Base-by-base conservation (phyloP, 30 jellyfish, hydroid and myxozoan species). In the Hydractinia echinata region DNA sequence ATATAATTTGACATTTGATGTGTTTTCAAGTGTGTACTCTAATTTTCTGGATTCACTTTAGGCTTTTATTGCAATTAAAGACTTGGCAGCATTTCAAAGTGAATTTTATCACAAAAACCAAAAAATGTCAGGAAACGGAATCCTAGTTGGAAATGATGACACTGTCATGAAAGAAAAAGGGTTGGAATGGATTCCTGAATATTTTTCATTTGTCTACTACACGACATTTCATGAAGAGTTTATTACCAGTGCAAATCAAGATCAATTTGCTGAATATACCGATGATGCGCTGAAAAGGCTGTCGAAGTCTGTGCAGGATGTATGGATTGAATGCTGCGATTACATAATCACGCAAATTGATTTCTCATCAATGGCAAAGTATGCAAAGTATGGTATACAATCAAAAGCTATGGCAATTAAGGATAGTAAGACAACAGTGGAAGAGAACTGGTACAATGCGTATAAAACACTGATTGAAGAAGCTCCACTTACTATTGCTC, bases 101-200 rank as follows among this genome's bases (percentile, higher is more conserved):
- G 74, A 64, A 64, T 64, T 64, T 6, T 64, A 64, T 64, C 74
- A 64, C 39, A 51, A 64, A n/a, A 64, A 64, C 16, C 19, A 13
- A 44, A 44, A 44, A 4, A 51, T n/a, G 19, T 6, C 51, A n/a
- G 39, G 51, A 0, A 64, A 64, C 19, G 74, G 74, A n/a, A 64
- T 64, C 19, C 0, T 64, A 64, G 39, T 0, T n/a, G 74, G 74
- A 13, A 64, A 64, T 64, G 51, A 4, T 7, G 74, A 64, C 39
- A 6, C 74, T 7, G 19, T 64, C 39, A 64, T 64, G 74, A 64
- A n/a, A 6, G 18, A 64, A 51, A 64, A 64, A 13, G 74, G 74
- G 4, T 13, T 64, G 6, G 51, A 64, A 64, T 64, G 19, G 19
- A 64, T 64, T n/a, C 74, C 74, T 7, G 74, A 64, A 13, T 13